A percentile compares a stretch with the other conserved stretches of the same genome.
Conservation (phyloP, 2,888 invertebrate genomes). For the Amiota mariae region DNA sequence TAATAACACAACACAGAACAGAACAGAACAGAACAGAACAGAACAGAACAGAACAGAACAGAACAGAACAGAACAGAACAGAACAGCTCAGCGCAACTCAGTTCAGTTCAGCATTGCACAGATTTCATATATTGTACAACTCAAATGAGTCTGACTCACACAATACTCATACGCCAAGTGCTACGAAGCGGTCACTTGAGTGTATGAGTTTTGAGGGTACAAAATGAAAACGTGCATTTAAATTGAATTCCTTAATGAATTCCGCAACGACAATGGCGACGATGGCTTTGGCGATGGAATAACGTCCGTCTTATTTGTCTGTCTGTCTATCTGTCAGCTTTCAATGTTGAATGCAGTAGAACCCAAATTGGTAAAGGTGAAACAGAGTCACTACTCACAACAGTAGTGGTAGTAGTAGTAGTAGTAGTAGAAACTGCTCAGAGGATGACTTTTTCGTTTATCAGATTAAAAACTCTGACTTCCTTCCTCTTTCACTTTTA, state of each 20-base stretch:
- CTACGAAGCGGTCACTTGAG: constrained; percentile 34
- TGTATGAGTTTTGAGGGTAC: neutral
- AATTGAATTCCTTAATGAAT: constrained; percentile 65
- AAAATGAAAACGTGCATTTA: constrained; percentile 61
- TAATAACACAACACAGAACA: constrained; percentile 56
- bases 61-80: constrained; percentile 45
- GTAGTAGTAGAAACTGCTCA: neutral
- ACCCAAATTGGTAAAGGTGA: no score
- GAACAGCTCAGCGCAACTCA: no score
- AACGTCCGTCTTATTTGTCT: constrained; percentile 22
- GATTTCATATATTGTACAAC: no score
- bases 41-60: constrained; percentile 43
- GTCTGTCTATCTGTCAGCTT: no score
- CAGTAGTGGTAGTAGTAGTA: no score
- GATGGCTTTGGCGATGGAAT: constrained; percentile 32
- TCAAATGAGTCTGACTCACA: constrained; percentile 3
- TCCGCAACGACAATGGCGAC: constrained; percentile 47
- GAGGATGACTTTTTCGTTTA: constrained; percentile 40
- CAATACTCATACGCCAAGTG: constrained; percentile 50
- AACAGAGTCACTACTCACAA: no score
- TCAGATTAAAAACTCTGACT: constrained; percentile 47
- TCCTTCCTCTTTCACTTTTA: no score
- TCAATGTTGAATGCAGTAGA: no score
- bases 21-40: constrained; percentile 37
- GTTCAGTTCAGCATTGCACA: no score